Conservation (phyloP, 1,140 invertebrate genomes). For the Drosophila sturtevanti region DNA sequence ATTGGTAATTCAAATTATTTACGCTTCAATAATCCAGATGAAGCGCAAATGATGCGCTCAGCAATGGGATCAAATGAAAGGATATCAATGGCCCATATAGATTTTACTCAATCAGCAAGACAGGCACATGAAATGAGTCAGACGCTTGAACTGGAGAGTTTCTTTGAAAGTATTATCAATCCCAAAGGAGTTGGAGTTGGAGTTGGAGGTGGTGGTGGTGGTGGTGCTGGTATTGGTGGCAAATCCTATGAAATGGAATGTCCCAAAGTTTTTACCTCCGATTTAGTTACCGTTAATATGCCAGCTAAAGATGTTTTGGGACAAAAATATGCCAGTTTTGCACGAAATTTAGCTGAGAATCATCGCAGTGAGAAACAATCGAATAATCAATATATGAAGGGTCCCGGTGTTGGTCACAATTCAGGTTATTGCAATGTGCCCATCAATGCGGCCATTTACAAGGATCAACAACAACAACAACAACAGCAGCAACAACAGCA, state of each 20-base stretch:
- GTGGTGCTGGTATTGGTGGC: neutral
- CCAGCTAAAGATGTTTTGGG: slow-evolving; percentile 91
- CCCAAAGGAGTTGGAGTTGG: slow-evolving; percentile 39
- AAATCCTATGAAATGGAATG: slow-evolving; percentile 83
- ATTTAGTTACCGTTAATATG: slow-evolving; percentile 90
- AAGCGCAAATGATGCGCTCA: slow-evolving; percentile 90
- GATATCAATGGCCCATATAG: slow-evolving; percentile 88
- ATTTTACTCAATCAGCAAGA: slow-evolving; percentile 68
- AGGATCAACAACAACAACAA: slow-evolving; percentile 42
- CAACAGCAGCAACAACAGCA: slow-evolving; percentile 28
- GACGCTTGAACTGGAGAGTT: slow-evolving; percentile 63
- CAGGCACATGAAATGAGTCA: slow-evolving; percentile 40
- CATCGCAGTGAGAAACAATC: slow-evolving; percentile 78
- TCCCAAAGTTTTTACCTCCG: slow-evolving; percentile 90
- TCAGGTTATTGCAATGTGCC: slow-evolving; percentile 66
- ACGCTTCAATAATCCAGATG: slow-evolving; percentile 94
- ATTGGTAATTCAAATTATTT: slow-evolving; percentile 94
- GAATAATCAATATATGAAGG: slow-evolving; percentile 64
- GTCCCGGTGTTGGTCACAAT: slow-evolving; percentile 48
- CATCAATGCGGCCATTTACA: slow-evolving; percentile 60
- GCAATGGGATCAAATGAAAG: slow-evolving; percentile 84
- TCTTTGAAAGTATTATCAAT: slow-evolving; percentile 73
- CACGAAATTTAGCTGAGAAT: slow-evolving; percentile 82
- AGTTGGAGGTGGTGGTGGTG: neutral
- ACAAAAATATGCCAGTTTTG: slow-evolving; percentile 84